These are phyloP conservation scores for Drosophila barbarae DNA, from an alignment of 2,888 invertebrate species.

Conservation along the genomic window DNA sequence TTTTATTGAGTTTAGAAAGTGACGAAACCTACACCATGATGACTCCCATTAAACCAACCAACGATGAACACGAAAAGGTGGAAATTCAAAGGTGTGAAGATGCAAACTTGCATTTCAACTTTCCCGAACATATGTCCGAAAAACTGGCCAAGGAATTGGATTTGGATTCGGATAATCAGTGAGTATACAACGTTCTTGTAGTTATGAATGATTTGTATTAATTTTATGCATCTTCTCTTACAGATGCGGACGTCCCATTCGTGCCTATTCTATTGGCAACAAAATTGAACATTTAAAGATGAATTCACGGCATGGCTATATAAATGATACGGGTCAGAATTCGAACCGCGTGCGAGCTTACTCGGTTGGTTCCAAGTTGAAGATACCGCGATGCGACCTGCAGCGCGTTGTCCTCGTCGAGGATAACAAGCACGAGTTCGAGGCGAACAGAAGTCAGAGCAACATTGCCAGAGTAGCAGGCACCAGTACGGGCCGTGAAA, in stretches of 20 bases:
- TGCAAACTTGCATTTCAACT: constrained; percentile 45
- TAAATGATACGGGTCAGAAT: constrained; percentile 80
- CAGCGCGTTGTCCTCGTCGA: constrained; percentile 74
- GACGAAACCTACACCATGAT: constrained; percentile 60
- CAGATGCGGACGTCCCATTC: constrained; percentile 82
- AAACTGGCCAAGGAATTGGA: constrained; percentile 48
- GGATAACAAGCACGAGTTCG: constrained; percentile 52
- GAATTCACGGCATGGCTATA: constrained; percentile 80
- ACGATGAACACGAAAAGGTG: constrained; percentile 42
- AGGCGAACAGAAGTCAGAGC: constrained; percentile 60
- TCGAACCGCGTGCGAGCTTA: constrained; percentile 85
- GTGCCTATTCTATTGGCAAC: constrained; percentile 93
- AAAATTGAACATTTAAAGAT: constrained; percentile 85
- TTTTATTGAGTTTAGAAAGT: constrained; percentile 42
- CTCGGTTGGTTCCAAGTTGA: constrained; percentile 87
- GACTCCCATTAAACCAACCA: constrained; percentile 55
- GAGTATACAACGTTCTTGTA: constrained; percentile 28
- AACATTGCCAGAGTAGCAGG: constrained; percentile 60
- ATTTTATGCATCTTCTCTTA: background rate
- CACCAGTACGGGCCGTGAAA: constrained; percentile 66
- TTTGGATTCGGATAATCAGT: constrained; percentile 54
- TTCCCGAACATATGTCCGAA: constrained; percentile 62
- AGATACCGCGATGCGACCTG: constrained; percentile 78
- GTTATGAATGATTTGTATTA: background rate
- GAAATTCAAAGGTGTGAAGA: constrained; percentile 31